A percentile compares a stretch with the other conserved stretches of the same genome.
Evolutionary conservation across 1,140 invertebrate genomes (phyloP).

Genomic region (Trichomalopsis sarcophagae): DNA sequence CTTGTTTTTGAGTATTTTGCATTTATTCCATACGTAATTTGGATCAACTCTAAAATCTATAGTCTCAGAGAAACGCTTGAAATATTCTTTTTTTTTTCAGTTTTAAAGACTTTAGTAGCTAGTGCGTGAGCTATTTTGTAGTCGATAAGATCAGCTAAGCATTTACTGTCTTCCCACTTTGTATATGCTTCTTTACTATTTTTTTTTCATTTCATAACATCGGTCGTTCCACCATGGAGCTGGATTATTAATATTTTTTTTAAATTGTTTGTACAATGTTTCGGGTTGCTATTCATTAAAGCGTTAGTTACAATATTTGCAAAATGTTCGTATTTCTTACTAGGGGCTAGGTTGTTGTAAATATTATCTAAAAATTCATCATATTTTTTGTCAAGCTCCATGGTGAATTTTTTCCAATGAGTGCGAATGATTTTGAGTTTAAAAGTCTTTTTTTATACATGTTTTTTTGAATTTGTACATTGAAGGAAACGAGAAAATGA

Average conservation of each 20-base stretch:
- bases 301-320: too few relatives aligned
- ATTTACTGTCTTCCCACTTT: constrained; percentile 44
- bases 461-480: too few relatives aligned
- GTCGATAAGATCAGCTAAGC: constrained; percentile 25
- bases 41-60: not conserved
- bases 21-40: not conserved
- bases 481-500: too few relatives aligned
- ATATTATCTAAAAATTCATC: too few relatives aligned
- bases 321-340: too few relatives aligned
- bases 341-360: too few relatives aligned
- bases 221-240: constrained; percentile 47
- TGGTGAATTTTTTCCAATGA: too few relatives aligned
- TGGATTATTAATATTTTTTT: constrained; percentile 21
- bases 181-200: constrained; percentile 30
- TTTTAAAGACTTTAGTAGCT: constrained; percentile 47
- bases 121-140: constrained; percentile 43
- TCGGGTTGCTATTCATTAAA: too few relatives aligned
- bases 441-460: too few relatives aligned
- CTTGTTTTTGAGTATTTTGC: not conserved
- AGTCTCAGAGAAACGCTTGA: constrained; percentile 15
- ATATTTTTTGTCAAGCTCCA: too few relatives aligned
- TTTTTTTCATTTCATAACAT: constrained; percentile 42
- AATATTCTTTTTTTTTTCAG: constrained; percentile 38
- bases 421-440: too few relatives aligned
- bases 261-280: too few relatives aligned